Conservation (phyloP, 2,888 invertebrate genomes). For the Zygothrica quintamaculata region DNA sequence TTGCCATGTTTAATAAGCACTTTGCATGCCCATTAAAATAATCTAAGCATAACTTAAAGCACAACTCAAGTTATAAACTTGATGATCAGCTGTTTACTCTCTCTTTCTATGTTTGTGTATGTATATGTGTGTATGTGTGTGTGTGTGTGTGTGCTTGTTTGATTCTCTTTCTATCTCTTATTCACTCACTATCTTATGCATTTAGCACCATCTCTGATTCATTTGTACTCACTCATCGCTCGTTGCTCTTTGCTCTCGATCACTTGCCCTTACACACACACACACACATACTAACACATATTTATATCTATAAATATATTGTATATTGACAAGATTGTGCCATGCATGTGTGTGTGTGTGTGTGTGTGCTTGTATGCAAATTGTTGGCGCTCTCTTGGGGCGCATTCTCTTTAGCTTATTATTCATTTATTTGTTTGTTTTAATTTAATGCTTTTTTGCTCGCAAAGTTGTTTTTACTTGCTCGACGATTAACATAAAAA, state of each 20-base stretch:
- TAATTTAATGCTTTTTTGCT: conserved; percentile 76
- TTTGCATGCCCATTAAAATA: conserved; percentile 83
- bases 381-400: conserved; percentile 39
- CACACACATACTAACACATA: neutral
- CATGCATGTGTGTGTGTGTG: conserved; percentile 11
- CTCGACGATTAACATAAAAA: conserved; percentile 71
- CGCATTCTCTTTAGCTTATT: conserved; percentile 63
- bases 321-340: neutral
- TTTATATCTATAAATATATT: too few species aligned
- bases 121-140: too few species aligned
- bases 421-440: conserved; percentile 80
- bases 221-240: neutral
- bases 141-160: too few species aligned
- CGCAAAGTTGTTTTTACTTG: conserved; percentile 53
- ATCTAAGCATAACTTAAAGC: conserved; percentile 60
- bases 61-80: conserved; percentile 1
- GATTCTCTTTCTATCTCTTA: conserved; percentile 2
- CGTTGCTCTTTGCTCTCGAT: conserved; percentile 19
- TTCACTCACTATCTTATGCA: conserved; percentile 12
- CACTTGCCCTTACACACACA: conserved; percentile 2
- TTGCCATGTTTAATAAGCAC: conserved; percentile 75
- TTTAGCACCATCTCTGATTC: too few species aligned
- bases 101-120: too few species aligned
- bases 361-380: conserved; percentile 46
- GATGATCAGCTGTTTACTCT: conserved; percentile 36